Evolutionary conservation across 2,888 invertebrate species (phyloP).

Genomic region (Rhagium mordax): DNA sequence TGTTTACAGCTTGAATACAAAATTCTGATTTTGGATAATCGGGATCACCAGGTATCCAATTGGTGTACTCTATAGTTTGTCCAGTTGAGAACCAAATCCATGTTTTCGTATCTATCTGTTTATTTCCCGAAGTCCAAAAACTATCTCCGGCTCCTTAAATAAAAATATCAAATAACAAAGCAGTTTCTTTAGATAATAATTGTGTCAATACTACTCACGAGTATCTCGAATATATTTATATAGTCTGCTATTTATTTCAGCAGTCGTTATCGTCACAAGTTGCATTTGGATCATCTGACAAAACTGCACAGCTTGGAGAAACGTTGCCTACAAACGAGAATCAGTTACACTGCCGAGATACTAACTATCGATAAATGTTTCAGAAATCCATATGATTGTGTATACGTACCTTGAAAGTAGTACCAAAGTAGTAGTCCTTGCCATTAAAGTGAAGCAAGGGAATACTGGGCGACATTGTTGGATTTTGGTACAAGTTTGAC

Average conservation of each 20-base stretch:
- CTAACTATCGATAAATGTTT: too few species aligned
- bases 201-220: neutral
- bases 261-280: neutral
- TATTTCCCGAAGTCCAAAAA: constrained; percentile 46
- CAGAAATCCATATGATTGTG: too few species aligned
- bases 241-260: neutral
- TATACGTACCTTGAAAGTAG: neutral
- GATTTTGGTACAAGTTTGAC: neutral
- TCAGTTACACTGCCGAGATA: too few species aligned
- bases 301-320: neutral
- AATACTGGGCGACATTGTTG: neutral
- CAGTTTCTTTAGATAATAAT: too few species aligned
- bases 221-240: constrained; percentile 1
- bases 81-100: constrained; percentile 46
- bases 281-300: constrained; percentile 2
- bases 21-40: constrained; percentile 38
- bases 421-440: neutral
- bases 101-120: constrained; percentile 37
- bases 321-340: neutral
- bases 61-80: constrained; percentile 36
- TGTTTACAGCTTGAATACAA: constrained; percentile 39
- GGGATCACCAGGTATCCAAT: constrained; percentile 45
- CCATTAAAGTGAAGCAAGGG: neutral
- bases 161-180: too few species aligned
- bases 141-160: neutral